Evolutionary conservation across 1,140 invertebrate genomes (phyloP), one percentile per base, ranked within the genome.

Genomic region (Trichonephila clavata): DNA sequence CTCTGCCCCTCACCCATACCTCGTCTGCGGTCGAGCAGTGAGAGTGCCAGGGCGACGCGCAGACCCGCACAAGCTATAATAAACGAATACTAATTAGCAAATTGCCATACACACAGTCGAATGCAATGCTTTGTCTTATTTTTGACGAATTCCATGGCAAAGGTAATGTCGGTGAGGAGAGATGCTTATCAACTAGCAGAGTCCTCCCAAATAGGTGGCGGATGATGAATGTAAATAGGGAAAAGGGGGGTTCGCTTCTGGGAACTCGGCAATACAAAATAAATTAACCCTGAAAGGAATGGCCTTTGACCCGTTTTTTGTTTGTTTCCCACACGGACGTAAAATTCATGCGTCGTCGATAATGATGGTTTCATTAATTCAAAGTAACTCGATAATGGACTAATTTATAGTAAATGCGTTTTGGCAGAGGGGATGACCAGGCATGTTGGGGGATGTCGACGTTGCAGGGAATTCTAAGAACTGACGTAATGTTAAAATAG

Each of bases 21-120:
- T n/a, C 20, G 63, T 90, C 88, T 90, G 61, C 71, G 39, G 88
- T 68, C 50, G 50, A 50, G 86, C 63, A 88, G 61, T 61, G 84
- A 86, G 57, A 80, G 88, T 68, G 50, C 8, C 50, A 39, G 60
- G 57, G 60, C 24, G 88, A 50, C 88, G 88, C 60, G 3, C 24
- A 43, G 86, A 50, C 86, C 59, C 86, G 61, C 39, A 57, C 50
- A 71, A 88, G 63, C 20, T 39, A 20, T 63, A 90, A 68, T 43
- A 57, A 63, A 32, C 50, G 71, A 80, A 90, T 77, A 80, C 88
- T 90, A 90, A 90, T 90, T 60, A 39, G 68, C 68, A 80, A 90
- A 83, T 83, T 57, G 68, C 68, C 68, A 71, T 71, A 71, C 10
- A 50, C 71, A 77, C 71, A 77, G 71, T 77, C 71, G 6, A 77